These are phyloP conservation scores for Leguminivora glycinivorella DNA, from an alignment of 1,140 invertebrate species.

Conservation along the genomic window DNA sequence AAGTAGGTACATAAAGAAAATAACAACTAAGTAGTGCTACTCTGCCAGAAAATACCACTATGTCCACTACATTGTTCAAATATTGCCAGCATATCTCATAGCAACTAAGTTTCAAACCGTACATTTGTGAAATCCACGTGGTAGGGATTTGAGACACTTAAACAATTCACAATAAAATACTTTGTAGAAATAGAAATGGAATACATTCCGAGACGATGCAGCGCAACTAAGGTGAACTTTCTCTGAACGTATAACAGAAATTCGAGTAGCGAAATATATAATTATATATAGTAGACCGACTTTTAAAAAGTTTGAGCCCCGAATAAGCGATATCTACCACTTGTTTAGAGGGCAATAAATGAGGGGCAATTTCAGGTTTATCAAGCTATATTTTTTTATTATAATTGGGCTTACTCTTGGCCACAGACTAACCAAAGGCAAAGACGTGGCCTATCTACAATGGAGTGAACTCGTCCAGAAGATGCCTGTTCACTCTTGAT, in stretches of 20 bases:
- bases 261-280: neutral
- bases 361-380: neutral
- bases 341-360: neutral
- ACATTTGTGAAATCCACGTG: neutral
- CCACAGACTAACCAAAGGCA: too few species aligned
- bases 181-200: neutral
- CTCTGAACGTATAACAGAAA: neutral
- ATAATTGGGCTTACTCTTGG: too few species aligned
- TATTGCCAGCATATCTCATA: neutral
- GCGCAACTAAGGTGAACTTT: conserved; percentile 10
- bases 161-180: conserved; percentile 15
- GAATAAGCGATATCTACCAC: neutral
- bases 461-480: too few species aligned
- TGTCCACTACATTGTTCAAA: conserved; percentile 1
- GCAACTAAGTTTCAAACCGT: neutral
- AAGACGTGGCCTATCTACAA: too few species aligned
- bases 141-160: conserved; percentile 2
- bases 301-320: neutral
- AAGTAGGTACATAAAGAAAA: neutral
- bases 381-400: neutral
- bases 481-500: too few species aligned
- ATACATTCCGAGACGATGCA: neutral
- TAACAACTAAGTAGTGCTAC: neutral
- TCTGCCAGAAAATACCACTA: neutral
- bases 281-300: neutral